Base-by-base conservation (phyloP, 2,113 vertebrate species). In the Tetrao urogallus region DNA sequence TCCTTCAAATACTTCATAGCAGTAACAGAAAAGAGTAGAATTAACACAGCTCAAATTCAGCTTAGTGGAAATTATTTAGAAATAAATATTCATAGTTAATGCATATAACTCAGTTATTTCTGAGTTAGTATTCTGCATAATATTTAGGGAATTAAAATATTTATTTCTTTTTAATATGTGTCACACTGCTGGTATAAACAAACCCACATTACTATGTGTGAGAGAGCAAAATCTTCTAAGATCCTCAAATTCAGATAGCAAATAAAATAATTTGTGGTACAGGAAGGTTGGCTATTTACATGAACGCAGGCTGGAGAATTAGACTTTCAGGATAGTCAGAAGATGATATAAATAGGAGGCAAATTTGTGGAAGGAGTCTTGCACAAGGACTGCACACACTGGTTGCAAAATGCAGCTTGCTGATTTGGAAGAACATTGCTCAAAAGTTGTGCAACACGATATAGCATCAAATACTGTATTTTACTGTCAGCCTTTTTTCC, bases 191-290 rank as follows among this genome's bases (percentile, higher is more conserved):
- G 28, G 13, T 56, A 17, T 72, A 82, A 83, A 87, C 28, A 75
- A 91, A 84, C 5, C 27, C 2, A 4, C 1, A 0, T 11, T 10
- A 79, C n/a, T 24, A 43, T 16, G 16, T 3, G 3, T 2, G 21
- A 2, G 13, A 17, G 10, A 22, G 43, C 42, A 20, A 40, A 61
- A 86, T 36, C 10, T 77, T 80, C 27, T 22, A 74, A 92, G 69
- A 77, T 54, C 66, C 58, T 66, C 36, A 80, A 24, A 63, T 56
- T 84, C 47, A 28, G 24, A 88, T 34, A 67, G 50, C 9, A 11
- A 84, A 93, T 32, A 6, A 89, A 61, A 60, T 38, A 60, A 64
- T 5, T 16, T 56, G 8, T 42, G 18, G 10, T 34, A 80, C 20
- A 61, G 36, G 40, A 80, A 83, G 6, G 28, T 0, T 71, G 45